Percentiles rank a stretch among this genome's conserved stretches.
These are phyloP conservation scores for Indicator maculatus DNA, from an alignment of 2,113 vertebrate genomes.

Conservation along the genomic window DNA sequence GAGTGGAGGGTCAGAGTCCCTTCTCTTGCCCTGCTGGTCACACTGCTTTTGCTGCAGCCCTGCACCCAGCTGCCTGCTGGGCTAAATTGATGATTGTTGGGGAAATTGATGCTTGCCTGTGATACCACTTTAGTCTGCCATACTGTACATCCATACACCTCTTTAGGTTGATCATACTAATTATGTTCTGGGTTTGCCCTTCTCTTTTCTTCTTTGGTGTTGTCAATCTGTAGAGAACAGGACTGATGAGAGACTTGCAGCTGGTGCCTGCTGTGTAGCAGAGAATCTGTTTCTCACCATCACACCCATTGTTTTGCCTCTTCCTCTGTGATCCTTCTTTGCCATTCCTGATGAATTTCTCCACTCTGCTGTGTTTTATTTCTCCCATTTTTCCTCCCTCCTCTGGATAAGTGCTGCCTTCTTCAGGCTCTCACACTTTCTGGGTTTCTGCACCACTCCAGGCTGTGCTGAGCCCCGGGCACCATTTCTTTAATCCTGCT, in stretches of 20 bases:
- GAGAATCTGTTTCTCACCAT: background rate
- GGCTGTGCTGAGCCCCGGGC: background rate
- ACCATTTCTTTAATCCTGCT: background rate
- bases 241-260: background rate
- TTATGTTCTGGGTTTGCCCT: background rate
- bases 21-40: too few species aligned
- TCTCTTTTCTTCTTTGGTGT: background rate
- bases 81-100: background rate
- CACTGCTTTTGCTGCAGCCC: too few species aligned
- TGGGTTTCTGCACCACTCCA: background rate
- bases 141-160: background rate
- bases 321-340: constrained; percentile 25
- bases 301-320: background rate
- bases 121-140: background rate
- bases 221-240: background rate
- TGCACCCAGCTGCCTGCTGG: too few species aligned
- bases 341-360: constrained; percentile 33
- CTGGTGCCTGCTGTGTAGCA: background rate
- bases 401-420: constrained; percentile 1
- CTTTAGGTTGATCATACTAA: background rate
- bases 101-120: background rate
- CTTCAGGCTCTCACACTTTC: background rate
- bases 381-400: constrained; percentile 4
- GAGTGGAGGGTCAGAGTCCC: too few species aligned
- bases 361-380: background rate